phyloP scores from a whole-genome alignment of 2,797 vertebrate genomes.

The Spinus pinus region DNA sequence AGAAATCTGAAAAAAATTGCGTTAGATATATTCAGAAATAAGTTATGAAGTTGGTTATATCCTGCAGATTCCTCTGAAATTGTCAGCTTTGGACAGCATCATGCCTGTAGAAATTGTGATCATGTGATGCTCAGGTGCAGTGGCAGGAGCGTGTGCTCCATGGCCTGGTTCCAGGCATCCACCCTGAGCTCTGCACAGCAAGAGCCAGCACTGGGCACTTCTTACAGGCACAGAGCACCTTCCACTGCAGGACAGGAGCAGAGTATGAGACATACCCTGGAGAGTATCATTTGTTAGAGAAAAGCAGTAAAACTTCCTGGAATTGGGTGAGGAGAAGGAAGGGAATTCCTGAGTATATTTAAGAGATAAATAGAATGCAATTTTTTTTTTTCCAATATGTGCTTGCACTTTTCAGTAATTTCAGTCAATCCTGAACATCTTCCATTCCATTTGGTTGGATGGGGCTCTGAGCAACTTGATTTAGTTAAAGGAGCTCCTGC shows the following conservation, averaged over 20 bases:
- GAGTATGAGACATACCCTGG: background rate
- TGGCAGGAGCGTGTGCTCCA: fast-evolving
- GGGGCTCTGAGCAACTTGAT: background rate
- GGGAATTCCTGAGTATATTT: background rate
- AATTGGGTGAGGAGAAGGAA: background rate
- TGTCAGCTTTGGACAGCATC: background rate
- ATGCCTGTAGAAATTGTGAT: background rate
- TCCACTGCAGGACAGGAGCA: background rate
- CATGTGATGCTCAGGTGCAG: fast-evolving
- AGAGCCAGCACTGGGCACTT: background rate
- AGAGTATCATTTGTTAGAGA: background rate
- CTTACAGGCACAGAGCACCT: background rate
- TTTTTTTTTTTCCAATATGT: background rate
- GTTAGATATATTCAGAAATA: background rate
- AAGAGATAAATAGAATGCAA: background rate
- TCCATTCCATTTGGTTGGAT: background rate
- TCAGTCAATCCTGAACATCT: background rate
- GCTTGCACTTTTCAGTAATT: background rate
- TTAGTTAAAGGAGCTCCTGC: background rate
- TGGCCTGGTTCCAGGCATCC: background rate
- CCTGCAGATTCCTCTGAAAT: background rate
- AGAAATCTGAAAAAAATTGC: background rate
- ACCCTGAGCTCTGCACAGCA: background rate
- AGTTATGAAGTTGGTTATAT: background rate
- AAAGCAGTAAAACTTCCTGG: background rate